phyloP scores from a whole-genome alignment of 2,797 vertebrate species.

The Poecile montanus region DNA sequence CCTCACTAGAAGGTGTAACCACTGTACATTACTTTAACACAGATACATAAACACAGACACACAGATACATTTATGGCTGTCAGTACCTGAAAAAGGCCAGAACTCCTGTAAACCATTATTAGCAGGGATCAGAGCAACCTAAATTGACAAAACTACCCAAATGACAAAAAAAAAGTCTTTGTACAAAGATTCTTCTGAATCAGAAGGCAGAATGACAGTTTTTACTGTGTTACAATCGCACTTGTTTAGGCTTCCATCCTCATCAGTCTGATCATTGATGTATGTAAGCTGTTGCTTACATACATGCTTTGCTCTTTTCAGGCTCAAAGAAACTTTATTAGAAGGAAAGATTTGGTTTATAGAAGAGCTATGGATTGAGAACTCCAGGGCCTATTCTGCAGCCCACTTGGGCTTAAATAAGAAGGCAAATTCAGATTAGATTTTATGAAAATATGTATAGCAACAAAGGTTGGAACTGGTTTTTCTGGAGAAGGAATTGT shows the following conservation, averaged over 20 bases:
- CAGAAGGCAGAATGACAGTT: not conserved
- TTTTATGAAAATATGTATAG: not conserved
- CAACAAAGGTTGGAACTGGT: not conserved
- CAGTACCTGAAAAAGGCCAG: not conserved
- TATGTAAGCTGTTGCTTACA: not conserved
- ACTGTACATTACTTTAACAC: not conserved
- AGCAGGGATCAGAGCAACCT: not conserved
- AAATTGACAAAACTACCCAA: not conserved
- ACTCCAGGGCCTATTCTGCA: not conserved
- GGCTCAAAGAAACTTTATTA: not conserved
- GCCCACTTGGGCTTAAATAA: not conserved
- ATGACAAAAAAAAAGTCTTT: not conserved
- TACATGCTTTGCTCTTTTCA: not conserved
- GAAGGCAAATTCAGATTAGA: not conserved
- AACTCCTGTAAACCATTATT: not conserved
- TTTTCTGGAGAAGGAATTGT: not conserved
- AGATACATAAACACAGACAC: not conserved
- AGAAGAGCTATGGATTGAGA: not conserved
- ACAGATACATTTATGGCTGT: not conserved
- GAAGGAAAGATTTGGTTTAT: not conserved
- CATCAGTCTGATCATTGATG: not conserved
- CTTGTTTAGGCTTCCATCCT: not conserved
- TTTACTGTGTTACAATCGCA: not conserved
- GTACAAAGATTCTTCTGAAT: not conserved
- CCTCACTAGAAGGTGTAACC: not conserved